These are phyloP conservation scores for Hypsopygia costalis DNA, from an alignment of 2,888 invertebrate genomes.

Conservation along the genomic window DNA sequence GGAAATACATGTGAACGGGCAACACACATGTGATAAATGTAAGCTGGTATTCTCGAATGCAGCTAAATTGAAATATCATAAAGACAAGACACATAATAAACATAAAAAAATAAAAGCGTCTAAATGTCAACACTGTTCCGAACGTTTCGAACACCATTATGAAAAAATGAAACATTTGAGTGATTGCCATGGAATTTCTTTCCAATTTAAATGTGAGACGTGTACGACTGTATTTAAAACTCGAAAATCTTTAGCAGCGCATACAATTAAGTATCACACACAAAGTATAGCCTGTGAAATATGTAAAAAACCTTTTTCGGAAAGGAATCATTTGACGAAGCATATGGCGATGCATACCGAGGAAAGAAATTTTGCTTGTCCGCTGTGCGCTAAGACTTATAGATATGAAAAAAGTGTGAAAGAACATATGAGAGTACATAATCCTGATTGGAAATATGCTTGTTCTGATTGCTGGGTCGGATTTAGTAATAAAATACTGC, in stretches of 20 bases:
- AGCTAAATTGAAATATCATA: conserved; percentile 23
- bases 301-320: conserved; percentile 23
- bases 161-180: conserved; percentile 23
- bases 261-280: conserved; percentile 21
- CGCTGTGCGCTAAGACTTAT: conserved; percentile 22
- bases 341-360: conserved; percentile 25
- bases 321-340: conserved; percentile 19
- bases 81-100: conserved; percentile 17
- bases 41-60: conserved; percentile 16
- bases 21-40: conserved; percentile 21
- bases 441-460: conserved; percentile 25
- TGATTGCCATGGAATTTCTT: conserved; percentile 17
- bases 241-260: conserved; percentile 19
- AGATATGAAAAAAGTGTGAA: conserved; percentile 25
- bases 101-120: conserved; percentile 15
- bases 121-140: conserved; percentile 22
- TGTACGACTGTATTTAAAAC: conserved; percentile 19
- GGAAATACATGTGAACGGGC: conserved; percentile 19
- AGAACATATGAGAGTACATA: conserved; percentile 23
- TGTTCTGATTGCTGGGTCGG: conserved; percentile 22
- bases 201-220: conserved; percentile 17
- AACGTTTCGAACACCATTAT: conserved; percentile 25
- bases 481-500: conserved; percentile 19
- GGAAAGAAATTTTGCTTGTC: conserved; percentile 20
- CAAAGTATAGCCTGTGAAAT: conserved; percentile 23